Conservation (phyloP, 2,797 vertebrate genomes). For the Channallabes apus region DNA sequence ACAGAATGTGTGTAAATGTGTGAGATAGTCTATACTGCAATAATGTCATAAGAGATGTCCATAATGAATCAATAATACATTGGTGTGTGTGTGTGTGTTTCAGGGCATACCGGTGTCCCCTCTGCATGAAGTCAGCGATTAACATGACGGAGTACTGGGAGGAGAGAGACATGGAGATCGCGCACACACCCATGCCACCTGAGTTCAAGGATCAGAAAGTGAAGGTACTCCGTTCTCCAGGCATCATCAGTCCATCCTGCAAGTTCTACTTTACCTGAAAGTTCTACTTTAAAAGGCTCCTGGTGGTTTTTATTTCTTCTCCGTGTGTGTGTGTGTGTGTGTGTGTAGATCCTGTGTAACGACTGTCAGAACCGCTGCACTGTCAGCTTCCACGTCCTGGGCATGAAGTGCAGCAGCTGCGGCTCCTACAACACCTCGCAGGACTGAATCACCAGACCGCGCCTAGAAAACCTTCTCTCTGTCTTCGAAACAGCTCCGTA, state of each 20-base stretch:
- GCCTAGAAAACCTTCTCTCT: neutral
- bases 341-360: constrained; percentile 87
- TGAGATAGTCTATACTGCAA: neutral
- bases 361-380: constrained; percentile 87
- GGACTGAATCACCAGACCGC: constrained; percentile 65
- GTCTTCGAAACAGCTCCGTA: neutral
- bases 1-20: neutral
- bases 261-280: neutral
- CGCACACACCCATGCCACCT: constrained; percentile 87
- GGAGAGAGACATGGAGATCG: constrained; percentile 84
- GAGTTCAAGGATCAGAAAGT: constrained; percentile 88
- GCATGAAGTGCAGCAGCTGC: constrained; percentile 89
- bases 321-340: neutral
- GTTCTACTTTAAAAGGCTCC: neutral
- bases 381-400: constrained; percentile 88
- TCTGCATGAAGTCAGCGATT: constrained; percentile 90
- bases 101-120: constrained; percentile 89
- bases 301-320: neutral
- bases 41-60: neutral
- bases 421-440: constrained; percentile 92
- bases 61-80: neutral
- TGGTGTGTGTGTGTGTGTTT: constrained; percentile 9
- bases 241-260: neutral
- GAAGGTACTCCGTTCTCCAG: constrained; percentile 70
- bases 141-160: constrained; percentile 86